Evolutionary conservation across 2,888 invertebrate genomes (phyloP).

Genomic region (Pterostichus niger): DNA sequence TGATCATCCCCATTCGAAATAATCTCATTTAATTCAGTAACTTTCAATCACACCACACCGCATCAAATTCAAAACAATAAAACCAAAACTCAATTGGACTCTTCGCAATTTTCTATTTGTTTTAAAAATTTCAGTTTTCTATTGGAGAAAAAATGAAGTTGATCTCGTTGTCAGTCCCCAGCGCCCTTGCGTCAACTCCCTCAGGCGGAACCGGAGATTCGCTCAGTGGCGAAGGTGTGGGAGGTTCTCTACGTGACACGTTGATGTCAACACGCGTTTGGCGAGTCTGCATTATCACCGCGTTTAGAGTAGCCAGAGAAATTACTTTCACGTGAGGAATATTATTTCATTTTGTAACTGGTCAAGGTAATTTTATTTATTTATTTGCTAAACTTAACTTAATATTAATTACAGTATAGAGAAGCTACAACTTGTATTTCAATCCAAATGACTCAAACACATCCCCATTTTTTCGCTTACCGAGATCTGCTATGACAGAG

Average conservation of each 20-base stretch:
- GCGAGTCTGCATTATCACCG: too few relatives aligned
- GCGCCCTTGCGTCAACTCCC: slow-evolving; percentile 18
- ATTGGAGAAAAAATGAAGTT: slow-evolving; percentile 54
- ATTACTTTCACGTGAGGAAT: too few relatives aligned
- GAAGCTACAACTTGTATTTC: too few relatives aligned
- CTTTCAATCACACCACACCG: slow-evolving; percentile 14
- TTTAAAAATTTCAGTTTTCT: slow-evolving; percentile 60
- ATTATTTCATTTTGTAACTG: too few relatives aligned
- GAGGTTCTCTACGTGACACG: neutral
- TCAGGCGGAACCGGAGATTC: neutral
- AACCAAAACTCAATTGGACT: slow-evolving; percentile 44
- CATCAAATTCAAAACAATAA: slow-evolving; percentile 51
- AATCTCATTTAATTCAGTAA: slow-evolving; percentile 35
- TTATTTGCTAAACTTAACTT: too few relatives aligned
- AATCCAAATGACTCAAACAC: too few relatives aligned
- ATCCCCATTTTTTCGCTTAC: too few relatives aligned
- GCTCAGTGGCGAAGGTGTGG: neutral
- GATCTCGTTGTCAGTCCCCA: slow-evolving; percentile 29
- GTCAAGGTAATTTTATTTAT: too few relatives aligned
- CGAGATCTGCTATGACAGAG: too few relatives aligned
- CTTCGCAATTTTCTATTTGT: slow-evolving; percentile 58
- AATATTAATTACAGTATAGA: too few relatives aligned
- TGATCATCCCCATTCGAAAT: slow-evolving; percentile 17
- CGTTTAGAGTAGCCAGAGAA: too few relatives aligned
- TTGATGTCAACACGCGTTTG: too few relatives aligned